Base-by-base conservation (phyloP, 2,113 vertebrate species). In the Trematomus loennbergii region DNA sequence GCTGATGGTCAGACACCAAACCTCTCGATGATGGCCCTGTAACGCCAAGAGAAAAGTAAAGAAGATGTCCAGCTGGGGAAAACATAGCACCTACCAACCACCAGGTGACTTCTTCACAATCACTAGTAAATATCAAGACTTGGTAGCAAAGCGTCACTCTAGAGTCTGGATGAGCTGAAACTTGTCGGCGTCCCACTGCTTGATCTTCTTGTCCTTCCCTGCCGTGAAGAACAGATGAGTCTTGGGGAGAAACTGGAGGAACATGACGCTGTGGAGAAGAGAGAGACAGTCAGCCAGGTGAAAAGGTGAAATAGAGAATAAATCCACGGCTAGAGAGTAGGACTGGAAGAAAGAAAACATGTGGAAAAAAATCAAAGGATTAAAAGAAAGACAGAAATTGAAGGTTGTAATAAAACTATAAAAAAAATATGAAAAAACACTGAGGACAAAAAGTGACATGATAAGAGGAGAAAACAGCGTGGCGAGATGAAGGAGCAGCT, bases 221-320 rank as follows among this genome's bases (percentile, higher is more conserved):
- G 97, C 96, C 5, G 98, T 99, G 94, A 99, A 99, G 95, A 99
- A 99, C 86, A 99, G 95, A 87, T 99, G 98, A 75, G 98, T 97
- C 92, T 97, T 97, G 3, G 97, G 95, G 48, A 99, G 96, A 81
- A 99, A 99, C 94, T 96, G 96, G 15, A 99, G 96, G 90, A 94
- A 96, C 97, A 99, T 98, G 91, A 99, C 96, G 70, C 98, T 99
- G 90, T n/a, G 78, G 29, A 63, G 74, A n/a, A 63, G 1, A 69
- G 7, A 61, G 69, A 29, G 58, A 46, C 25, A 1, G 45, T 64
- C 16, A 54, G 59, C 15, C 9, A 22, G 22, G 72, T 9, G 8
- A 16, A 36, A 0, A 15, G 17, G 4, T 36, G 6, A 48, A 52
- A 40, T 0, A 8, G 12, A n/a, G 36, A 36, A 29, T 29, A 29